These are phyloP conservation scores for Sebastes ruberrimus DNA, from an alignment of 2,797 vertebrate species.

Conservation along the genomic window DNA sequence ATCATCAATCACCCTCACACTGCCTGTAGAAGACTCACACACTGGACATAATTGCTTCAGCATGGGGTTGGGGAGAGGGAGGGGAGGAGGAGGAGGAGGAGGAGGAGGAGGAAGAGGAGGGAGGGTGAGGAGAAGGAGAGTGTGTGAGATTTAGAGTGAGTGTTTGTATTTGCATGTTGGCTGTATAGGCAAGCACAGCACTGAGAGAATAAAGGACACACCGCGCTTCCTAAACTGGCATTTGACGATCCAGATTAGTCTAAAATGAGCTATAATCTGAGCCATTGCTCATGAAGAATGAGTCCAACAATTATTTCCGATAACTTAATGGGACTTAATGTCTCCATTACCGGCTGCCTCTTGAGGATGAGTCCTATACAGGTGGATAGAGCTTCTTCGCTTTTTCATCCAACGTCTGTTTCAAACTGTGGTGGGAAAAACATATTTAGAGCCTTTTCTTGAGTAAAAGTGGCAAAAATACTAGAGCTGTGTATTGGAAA, in stretches of 20 bases:
- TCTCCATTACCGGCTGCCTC: not conserved
- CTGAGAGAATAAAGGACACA: slow-evolving; percentile 23
- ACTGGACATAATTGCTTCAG: slow-evolving; percentile 84
- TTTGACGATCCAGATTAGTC: slow-evolving; percentile 34
- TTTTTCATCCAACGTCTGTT: not conserved
- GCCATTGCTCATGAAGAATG: slow-evolving; percentile 24
- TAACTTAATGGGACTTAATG: slow-evolving; percentile 22
- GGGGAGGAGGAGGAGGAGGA: not conserved
- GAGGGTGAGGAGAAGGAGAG: slow-evolving; percentile 1
- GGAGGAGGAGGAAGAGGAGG: not conserved
- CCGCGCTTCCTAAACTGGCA: not conserved
- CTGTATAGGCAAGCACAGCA: slow-evolving; percentile 34
- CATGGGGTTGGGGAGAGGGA: slow-evolving; percentile 66
- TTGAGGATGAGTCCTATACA: not conserved
- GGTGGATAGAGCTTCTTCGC: not conserved
- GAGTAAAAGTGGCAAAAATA: not conserved
- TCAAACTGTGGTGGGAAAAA: not conserved
- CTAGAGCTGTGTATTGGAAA: too few species aligned
- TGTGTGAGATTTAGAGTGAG: slow-evolving; percentile 46
- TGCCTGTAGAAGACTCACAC: slow-evolving; percentile 79
- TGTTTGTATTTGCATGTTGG: slow-evolving; percentile 59
- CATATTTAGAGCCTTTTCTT: not conserved
- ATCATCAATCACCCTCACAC: slow-evolving; percentile 86
- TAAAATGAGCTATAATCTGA: slow-evolving; percentile 33
- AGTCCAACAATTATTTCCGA: slow-evolving; percentile 15